phyloP scores from a whole-genome alignment of 2,888 invertebrate species.

The Phlogophora meticulosa region DNA sequence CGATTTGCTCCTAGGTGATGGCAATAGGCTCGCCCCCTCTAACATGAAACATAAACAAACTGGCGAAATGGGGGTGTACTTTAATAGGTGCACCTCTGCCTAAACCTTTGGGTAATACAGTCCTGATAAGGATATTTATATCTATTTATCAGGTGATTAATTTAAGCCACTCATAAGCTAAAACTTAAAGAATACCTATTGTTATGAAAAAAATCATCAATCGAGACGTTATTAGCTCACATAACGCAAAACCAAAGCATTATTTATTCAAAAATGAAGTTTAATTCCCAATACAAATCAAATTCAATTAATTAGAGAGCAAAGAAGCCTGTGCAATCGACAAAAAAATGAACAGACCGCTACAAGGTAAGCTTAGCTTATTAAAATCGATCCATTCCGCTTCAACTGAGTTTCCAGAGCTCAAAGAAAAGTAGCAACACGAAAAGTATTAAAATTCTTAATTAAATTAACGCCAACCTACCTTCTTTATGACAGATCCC shows the following conservation, averaged over 20 bases:
- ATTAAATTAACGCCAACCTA: slow-evolving; percentile 75
- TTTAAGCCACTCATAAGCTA: slow-evolving; percentile 1
- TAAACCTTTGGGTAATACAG: too few relatives aligned
- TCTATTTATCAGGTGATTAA: background rate
- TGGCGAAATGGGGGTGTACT: too few relatives aligned
- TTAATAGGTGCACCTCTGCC: too few relatives aligned
- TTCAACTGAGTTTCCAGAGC: slow-evolving; percentile 39
- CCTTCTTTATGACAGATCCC: slow-evolving; percentile 60
- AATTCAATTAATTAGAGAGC: slow-evolving; percentile 12
- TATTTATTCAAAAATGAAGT: background rate
- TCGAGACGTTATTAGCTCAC: too few relatives aligned
- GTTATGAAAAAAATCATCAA: too few relatives aligned
- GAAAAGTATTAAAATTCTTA: slow-evolving; percentile 79
- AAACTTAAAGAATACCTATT: background rate
- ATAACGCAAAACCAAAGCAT: too few relatives aligned
- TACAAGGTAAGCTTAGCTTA: slow-evolving; percentile 35
- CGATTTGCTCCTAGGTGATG: too few relatives aligned
- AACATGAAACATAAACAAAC: too few relatives aligned
- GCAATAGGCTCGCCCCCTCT: too few relatives aligned
- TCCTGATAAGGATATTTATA: too few relatives aligned
- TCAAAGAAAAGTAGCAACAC: slow-evolving; percentile 62
- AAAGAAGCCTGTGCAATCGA: slow-evolving; percentile 28
- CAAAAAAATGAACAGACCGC: slow-evolving; percentile 27
- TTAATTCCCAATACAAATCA: background rate
- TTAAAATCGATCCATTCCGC: slow-evolving; percentile 47